phyloP scores from a whole-genome alignment of 2,113 vertebrate species.

The Oryzias woworae region DNA sequence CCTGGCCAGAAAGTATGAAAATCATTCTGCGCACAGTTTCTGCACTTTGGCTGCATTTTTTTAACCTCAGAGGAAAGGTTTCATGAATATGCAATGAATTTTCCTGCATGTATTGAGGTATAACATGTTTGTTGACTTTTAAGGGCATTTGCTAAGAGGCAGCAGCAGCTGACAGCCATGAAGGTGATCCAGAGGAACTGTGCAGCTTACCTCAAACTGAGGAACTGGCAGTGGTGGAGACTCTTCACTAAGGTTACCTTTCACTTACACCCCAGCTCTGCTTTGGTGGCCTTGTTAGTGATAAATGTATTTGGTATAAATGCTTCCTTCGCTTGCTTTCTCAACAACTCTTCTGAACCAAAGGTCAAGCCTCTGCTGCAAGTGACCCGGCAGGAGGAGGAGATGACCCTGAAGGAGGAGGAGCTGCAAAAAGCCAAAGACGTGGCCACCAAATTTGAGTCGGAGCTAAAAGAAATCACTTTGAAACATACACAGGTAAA shows the following conservation, averaged over 20 bases:
- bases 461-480: conserved; percentile 86
- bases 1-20: conserved; percentile 90
- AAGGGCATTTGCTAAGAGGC: conserved; percentile 91
- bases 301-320: not conserved
- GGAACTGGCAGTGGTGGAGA: conserved; percentile 99
- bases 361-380: conserved; percentile 97
- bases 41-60: not conserved
- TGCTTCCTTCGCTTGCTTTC: not conserved
- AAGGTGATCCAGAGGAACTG: conserved; percentile 98
- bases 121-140: conserved; percentile 4
- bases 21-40: not conserved
- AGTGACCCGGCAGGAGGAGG: conserved; percentile 95
- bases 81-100: not conserved
- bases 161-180: conserved; percentile 97
- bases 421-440: conserved; percentile 88
- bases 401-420: conserved; percentile 93
- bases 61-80: not conserved
- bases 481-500: conserved; percentile 87
- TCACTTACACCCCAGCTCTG: not conserved
- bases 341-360: not conserved
- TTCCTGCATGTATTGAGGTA: conserved; percentile 5
- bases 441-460: conserved; percentile 82
- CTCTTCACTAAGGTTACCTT: conserved; percentile 92
- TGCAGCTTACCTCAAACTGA: conserved; percentile 94
- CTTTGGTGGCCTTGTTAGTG: not conserved